A percentile compares a stretch with the other conserved stretches of the same genome.
These are phyloP conservation scores for Hetaerina americana DNA, from an alignment of 1,140 invertebrate species.

Conservation along the genomic window DNA sequence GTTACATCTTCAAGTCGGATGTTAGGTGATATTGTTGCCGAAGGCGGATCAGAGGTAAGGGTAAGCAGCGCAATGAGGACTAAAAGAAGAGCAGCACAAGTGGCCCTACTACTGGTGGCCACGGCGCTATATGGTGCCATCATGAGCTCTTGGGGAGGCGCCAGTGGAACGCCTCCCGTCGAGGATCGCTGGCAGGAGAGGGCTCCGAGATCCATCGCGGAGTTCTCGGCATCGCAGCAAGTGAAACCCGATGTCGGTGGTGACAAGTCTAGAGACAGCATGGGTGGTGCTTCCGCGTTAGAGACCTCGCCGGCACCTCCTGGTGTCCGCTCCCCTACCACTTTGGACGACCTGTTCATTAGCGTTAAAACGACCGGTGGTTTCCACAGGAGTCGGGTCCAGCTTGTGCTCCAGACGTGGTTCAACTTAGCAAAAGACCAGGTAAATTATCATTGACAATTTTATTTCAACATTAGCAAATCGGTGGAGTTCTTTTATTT, in stretches of 20 bases:
- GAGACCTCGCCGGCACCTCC: constrained; percentile 9
- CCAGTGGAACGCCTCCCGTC: neutral
- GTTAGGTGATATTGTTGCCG: neutral
- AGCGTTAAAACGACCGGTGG: constrained; percentile 86
- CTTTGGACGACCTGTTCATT: constrained; percentile 77
- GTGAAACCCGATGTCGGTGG: constrained; percentile 8
- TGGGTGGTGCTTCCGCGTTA: neutral
- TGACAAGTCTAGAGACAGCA: constrained; percentile 11
- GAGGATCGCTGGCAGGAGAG: constrained; percentile 18
- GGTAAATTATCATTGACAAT: no score
- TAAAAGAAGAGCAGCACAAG: neutral
- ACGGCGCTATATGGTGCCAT: neutral
- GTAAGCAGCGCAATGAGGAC: neutral
- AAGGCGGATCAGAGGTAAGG: neutral
- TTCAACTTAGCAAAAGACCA: constrained; percentile 79
- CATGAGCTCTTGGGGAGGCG: neutral
- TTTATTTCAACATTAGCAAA: no score
- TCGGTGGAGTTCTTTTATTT: no score
- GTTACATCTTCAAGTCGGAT: neutral
- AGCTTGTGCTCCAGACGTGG: constrained; percentile 86
- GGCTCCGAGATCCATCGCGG: constrained; percentile 17
- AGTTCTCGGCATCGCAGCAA: neutral
- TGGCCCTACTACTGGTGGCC: neutral
- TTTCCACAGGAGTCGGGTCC: constrained; percentile 70
- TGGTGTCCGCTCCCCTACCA: constrained; percentile 36